Evolutionary conservation across 2,888 invertebrate genomes (phyloP).

Genomic region (Volucella inanis): DNA sequence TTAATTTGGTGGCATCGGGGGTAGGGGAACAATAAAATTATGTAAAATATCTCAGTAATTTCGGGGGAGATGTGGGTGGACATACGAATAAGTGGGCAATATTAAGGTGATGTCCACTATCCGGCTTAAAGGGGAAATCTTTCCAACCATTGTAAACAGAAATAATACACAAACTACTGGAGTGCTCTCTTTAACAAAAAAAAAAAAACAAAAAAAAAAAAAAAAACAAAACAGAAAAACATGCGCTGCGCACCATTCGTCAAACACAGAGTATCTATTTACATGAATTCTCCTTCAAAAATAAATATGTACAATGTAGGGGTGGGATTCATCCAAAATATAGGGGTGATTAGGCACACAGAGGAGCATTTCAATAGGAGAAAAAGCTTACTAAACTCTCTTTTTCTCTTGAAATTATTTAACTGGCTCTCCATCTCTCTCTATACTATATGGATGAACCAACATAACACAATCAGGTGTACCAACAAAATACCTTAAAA

Average conservation of each 20-base stretch:
- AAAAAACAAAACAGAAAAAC: slow-evolving; percentile 3
- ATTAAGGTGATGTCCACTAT: slow-evolving; percentile 30
- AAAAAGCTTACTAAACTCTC: slow-evolving; percentile 49
- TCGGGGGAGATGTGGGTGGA: not conserved
- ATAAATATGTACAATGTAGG: slow-evolving; percentile 38
- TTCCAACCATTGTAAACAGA: slow-evolving; percentile 58
- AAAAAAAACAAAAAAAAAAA: not conserved
- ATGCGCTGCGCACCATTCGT: slow-evolving; percentile 53
- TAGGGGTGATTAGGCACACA: slow-evolving; percentile 57
- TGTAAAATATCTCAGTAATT: slow-evolving; percentile 63
- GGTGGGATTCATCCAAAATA: slow-evolving; percentile 56
- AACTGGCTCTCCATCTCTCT: slow-evolving; percentile 11
- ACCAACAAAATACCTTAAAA: slow-evolving; percentile 63
- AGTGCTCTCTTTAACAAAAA: slow-evolving; percentile 6
- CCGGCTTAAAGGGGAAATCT: slow-evolving; percentile 45
- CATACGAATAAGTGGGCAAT: not conserved
- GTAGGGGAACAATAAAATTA: slow-evolving; percentile 54
- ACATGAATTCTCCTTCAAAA: slow-evolving; percentile 36
- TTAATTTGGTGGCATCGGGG: slow-evolving; percentile 40
- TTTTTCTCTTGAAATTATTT: slow-evolving; percentile 20
- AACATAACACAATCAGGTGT: slow-evolving; percentile 59
- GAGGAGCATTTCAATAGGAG: slow-evolving; percentile 55
- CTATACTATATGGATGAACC: slow-evolving; percentile 47
- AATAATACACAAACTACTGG: slow-evolving; percentile 26
- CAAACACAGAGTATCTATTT: slow-evolving; percentile 30